Conservation (phyloP, 2,113 vertebrate species). For the Peromyscus leucopus region DNA sequence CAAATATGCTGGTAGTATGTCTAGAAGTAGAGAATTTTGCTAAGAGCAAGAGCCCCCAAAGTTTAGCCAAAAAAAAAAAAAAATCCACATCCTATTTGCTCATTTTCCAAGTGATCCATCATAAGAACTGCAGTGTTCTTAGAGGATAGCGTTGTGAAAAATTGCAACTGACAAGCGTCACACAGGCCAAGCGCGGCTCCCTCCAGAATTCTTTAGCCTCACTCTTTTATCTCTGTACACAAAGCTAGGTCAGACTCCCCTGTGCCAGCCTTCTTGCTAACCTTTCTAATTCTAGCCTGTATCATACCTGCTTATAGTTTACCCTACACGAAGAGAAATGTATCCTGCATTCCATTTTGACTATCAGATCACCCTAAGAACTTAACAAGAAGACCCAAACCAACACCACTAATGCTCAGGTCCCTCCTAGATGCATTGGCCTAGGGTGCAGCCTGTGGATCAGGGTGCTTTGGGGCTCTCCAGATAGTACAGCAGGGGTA, state of each 20-base stretch:
- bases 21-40: constrained; percentile 50
- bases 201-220: constrained; percentile 54
- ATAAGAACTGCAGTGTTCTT: constrained; percentile 18
- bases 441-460: background rate
- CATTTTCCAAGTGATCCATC: constrained; percentile 59
- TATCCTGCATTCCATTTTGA: background rate
- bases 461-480: background rate
- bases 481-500: background rate
- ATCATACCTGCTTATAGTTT: constrained; percentile 22
- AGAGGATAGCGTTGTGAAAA: constrained; percentile 70
- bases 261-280: constrained; percentile 43
- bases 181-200: constrained; percentile 55
- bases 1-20: background rate
- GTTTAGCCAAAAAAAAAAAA: constrained; percentile 6
- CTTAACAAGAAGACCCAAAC: background rate
- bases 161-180: constrained; percentile 63
- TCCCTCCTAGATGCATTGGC: background rate
- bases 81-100: constrained; percentile 13
- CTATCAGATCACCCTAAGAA: constrained; percentile 55
- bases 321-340: background rate
- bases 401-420: background rate
- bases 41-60: background rate
- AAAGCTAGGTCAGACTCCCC: constrained; percentile 67
- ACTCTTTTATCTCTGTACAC: constrained; percentile 63
- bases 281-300: constrained; percentile 64